Evolutionary conservation across 2,113 vertebrate species (phyloP).

Genomic region (Burhinus bistriatus): DNA sequence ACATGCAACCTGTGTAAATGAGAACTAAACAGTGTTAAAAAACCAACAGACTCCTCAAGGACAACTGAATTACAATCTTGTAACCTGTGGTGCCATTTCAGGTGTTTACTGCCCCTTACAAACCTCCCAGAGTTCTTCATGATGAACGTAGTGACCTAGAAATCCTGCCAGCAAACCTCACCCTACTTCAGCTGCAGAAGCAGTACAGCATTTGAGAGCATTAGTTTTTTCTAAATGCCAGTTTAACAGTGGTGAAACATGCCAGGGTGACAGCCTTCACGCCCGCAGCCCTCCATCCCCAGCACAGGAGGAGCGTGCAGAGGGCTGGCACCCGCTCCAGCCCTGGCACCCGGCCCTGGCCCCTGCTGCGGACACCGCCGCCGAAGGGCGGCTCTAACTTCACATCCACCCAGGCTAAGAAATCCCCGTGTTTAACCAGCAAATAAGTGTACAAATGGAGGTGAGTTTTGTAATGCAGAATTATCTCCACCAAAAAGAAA

Average conservation of each 20-base stretch:
- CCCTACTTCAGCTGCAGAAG: background rate
- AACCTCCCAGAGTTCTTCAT: background rate
- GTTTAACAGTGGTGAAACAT: background rate
- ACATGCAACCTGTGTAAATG: background rate
- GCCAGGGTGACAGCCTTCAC: background rate
- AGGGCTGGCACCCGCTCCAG: no score
- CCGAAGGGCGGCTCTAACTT: background rate
- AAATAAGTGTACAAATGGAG: background rate
- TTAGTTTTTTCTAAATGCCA: background rate
- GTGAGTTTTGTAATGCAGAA: background rate
- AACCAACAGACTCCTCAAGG: background rate
- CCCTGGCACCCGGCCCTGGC: background rate
- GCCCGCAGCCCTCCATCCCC: background rate
- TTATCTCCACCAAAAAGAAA: background rate
- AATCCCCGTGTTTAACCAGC: background rate
- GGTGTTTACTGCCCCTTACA: background rate
- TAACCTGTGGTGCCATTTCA: background rate
- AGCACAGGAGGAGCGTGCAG: background rate
- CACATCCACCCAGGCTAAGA: background rate
- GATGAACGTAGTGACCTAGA: background rate
- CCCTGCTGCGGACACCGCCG: accelerated
- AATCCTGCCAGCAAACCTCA: background rate
- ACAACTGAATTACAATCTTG: background rate
- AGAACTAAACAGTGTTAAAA: background rate
- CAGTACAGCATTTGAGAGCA: background rate